Conservation (phyloP, 2,888 invertebrate species). For the Hoplodrina ambigua region DNA sequence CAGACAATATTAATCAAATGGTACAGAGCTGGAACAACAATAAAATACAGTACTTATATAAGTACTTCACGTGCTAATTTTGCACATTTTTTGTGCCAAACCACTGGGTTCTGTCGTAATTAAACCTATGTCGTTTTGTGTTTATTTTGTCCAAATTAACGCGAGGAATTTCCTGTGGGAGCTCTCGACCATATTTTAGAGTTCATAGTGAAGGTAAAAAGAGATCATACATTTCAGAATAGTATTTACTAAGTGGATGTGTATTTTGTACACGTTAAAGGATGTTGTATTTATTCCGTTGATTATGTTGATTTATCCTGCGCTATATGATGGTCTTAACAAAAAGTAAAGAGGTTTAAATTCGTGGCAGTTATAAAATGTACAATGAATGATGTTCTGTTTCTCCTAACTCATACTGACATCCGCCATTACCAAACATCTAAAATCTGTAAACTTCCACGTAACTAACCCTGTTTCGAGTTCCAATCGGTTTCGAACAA, state of each 20-base stretch:
- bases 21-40: not conserved
- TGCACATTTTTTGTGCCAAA: constrained; percentile 56
- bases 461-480: not conserved
- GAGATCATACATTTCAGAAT: constrained; percentile 16
- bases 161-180: constrained; percentile 44
- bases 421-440: not conserved
- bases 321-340: too few relatives aligned
- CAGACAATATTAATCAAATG: constrained; percentile 7
- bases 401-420: not conserved
- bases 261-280: not conserved
- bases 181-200: constrained; percentile 38
- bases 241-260: not conserved
- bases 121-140: constrained; percentile 55
- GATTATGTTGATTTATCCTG: too few relatives aligned
- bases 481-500: constrained; percentile 2
- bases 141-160: constrained; percentile 62
- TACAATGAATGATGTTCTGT: not conserved
- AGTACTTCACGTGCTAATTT: constrained; percentile 42
- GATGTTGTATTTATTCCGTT: not conserved
- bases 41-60: constrained; percentile 10
- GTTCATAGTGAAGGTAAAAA: constrained; percentile 33
- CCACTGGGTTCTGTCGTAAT: constrained; percentile 59
- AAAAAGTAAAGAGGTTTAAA: too few relatives aligned
- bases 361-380: too few relatives aligned
- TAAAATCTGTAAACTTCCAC: not conserved